Conservation (phyloP, 2,113 vertebrate species). For the Pseudois nayaur region DNA sequence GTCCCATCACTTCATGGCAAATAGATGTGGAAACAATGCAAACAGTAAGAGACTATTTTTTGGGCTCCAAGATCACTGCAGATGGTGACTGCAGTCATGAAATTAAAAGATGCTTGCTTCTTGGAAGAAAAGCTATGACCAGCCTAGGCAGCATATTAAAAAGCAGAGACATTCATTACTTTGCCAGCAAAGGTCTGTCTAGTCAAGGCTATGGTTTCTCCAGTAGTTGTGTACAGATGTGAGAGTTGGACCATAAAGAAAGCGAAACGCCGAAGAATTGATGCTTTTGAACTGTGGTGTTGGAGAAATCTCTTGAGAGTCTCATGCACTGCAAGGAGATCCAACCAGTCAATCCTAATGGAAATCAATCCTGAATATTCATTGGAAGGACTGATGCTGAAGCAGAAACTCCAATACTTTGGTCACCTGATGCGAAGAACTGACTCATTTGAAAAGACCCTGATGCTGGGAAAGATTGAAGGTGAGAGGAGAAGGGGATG, state of each 20-base stretch:
- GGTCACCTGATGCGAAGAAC: background rate
- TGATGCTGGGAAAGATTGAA: background rate
- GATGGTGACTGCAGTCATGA: background rate
- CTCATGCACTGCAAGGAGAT: background rate
- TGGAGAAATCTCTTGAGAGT: background rate
- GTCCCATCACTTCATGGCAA: background rate
- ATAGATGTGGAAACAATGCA: background rate
- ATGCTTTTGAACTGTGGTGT: background rate
- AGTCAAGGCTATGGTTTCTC: background rate
- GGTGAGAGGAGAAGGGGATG: background rate
- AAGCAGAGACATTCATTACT: background rate
- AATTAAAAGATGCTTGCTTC: background rate
- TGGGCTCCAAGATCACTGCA: background rate
- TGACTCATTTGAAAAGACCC: background rate
- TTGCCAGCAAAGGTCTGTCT: background rate
- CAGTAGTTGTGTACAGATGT: background rate
- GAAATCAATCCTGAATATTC: background rate
- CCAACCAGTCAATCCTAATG: background rate
- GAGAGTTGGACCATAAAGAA: background rate
- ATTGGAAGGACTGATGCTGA: background rate
- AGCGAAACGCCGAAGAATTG: rapidly evolving
- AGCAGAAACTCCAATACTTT: background rate
- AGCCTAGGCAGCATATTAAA: background rate
- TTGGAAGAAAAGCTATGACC: background rate
- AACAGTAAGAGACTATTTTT: background rate